Evolutionary conservation across 2,113 vertebrate genomes (phyloP).

Genomic region (Erinaceus europaeus): DNA sequence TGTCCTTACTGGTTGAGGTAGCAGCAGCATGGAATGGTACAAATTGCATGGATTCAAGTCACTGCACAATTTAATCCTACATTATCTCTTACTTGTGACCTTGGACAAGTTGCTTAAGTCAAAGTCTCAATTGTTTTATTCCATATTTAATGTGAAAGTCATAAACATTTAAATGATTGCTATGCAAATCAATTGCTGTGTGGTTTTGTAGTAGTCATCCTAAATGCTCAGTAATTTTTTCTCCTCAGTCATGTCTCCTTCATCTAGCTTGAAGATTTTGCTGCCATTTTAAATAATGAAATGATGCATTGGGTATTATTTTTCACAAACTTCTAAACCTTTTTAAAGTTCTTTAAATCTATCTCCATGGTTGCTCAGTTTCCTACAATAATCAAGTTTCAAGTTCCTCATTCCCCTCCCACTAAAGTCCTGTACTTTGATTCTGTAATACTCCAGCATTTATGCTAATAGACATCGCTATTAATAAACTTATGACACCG

Average conservation of each 20-base stretch:
- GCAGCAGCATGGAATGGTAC: accelerated
- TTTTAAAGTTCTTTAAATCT: not conserved
- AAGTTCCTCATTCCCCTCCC: not conserved
- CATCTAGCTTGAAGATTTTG: not conserved
- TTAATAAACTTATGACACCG: not conserved
- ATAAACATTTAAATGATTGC: not conserved
- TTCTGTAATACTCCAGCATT: not conserved
- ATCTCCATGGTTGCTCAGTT: not conserved
- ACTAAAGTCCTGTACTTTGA: not conserved
- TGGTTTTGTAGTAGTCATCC: not conserved
- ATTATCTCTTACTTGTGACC: not conserved
- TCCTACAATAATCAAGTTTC: not conserved
- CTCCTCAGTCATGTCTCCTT: not conserved
- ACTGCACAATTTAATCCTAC: not conserved
- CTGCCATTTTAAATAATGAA: not conserved
- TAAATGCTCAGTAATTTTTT: not conserved
- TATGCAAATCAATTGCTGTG: not conserved
- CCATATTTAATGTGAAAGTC: not conserved
- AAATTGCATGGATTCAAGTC: accelerated
- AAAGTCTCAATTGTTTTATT: not conserved
- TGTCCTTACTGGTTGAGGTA: not conserved
- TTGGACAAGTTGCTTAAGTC: not conserved
- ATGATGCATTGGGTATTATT: not conserved
- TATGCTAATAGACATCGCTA: not conserved
- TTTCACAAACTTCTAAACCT: not conserved